Conservation (phyloP, 1,140 invertebrate species). For the Copidosoma floridanum region DNA sequence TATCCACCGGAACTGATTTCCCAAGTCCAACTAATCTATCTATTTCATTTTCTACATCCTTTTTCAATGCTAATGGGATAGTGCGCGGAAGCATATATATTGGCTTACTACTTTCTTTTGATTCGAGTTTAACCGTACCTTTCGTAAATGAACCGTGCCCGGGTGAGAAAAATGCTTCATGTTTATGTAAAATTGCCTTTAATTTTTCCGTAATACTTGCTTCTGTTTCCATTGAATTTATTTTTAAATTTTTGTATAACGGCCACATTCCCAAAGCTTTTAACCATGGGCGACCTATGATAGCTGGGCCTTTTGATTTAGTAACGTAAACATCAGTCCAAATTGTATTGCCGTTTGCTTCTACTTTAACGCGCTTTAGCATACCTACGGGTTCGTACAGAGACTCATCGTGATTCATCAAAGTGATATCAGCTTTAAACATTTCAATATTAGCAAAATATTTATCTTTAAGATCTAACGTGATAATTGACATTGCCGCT, state of each 20-base stretch:
- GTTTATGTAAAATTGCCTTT: background rate
- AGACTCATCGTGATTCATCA: background rate
- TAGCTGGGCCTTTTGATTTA: too few relatives aligned
- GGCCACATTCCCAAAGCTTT: constrained; percentile 15
- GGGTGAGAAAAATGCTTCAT: too few relatives aligned
- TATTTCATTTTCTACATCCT: too few relatives aligned
- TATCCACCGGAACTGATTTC: constrained; percentile 16
- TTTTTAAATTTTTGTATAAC: background rate
- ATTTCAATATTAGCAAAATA: background rate
- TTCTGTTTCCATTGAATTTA: background rate
- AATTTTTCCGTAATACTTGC: background rate
- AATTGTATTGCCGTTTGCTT: background rate
- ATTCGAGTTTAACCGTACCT: too few relatives aligned
- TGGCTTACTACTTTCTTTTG: too few relatives aligned
- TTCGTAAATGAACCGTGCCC: too few relatives aligned
- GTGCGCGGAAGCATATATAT: too few relatives aligned
- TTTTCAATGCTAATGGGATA: too few relatives aligned
- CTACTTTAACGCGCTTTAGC: constrained; percentile 8
- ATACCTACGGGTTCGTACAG: background rate
- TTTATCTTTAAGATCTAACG: background rate
- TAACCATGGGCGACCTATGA: constrained; percentile 8
- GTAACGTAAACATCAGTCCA: constrained; percentile 25
- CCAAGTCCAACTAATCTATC: too few relatives aligned
- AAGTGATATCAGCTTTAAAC: background rate
- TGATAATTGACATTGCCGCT: background rate